Base-by-base conservation (phyloP, 2,888 invertebrate species). In the Thecocarcelia acutangulata region DNA sequence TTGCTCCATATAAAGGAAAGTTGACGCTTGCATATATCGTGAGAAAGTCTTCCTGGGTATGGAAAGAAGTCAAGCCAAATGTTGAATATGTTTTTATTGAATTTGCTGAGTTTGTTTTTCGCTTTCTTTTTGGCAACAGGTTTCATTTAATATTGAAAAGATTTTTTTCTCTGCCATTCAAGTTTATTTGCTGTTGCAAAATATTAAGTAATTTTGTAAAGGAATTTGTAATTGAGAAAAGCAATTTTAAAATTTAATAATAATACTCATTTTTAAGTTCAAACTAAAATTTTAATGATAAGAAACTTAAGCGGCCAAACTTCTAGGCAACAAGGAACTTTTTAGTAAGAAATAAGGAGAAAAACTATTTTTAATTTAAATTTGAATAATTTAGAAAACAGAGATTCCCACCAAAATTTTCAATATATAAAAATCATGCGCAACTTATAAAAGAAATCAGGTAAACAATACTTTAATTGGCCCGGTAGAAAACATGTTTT, bases 121-220 rank as follows among this genome's bases (percentile, higher is more conserved):
- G n/a, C n/a, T 69, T 74, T 46, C 3, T 33, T 33, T 15, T 74
- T 80, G 80, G 80, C 80, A 80, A 80, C 80, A 80, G 68, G 79
- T 80, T 74, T 56, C 44, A 40, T 56, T 74, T 64, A 33, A 44
- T 66, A 72, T 37, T 44, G 46, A 40, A 73, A 24, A 72, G 15
- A 12, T 1, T 11, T 6, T n/a, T 17, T 5, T 17, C 8, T 42
- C 4, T 0, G 12, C 11, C 15, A 44, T 28, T 50, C 21, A 2
- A 37, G 6, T 52, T 24, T 21, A 52, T 66, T 59, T 59, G 1
- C 24, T 17, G 15, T 42, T 44, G 2, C 44, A 1, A 5, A 17
- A 17, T 33, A n/a, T 56, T 69, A 19, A 12, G n/a, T 21, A 9
- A 13, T 52, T 52, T 52, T 40, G 3, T 13, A 6, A 19, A 11